Evolutionary conservation across 2,797 vertebrate species (phyloP), one percentile per base, ranked within the genome.

Genomic region (Rhadinocentrus ornatus): DNA sequence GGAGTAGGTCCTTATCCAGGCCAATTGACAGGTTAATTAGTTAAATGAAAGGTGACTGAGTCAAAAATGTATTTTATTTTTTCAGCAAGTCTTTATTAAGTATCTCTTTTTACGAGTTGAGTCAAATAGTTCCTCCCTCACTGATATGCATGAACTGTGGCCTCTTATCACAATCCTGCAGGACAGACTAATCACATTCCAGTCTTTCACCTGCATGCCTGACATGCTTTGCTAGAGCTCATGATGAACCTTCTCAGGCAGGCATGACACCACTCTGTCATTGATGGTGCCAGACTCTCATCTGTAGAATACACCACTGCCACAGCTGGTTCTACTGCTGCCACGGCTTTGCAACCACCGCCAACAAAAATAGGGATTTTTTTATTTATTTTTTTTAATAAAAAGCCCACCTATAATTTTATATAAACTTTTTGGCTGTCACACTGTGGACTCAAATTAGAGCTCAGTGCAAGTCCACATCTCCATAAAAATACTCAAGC

Each of bases 101-200:
- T 85, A 83, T 89, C 77, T 83, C 77, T 86, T 87, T 74, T 67
- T 66, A 15, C 74, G 78, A 86, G 78, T 82, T 61, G 76, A 88
- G 84, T 87, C 57, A 55, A 89, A 86, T 71, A 86, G 73, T 81
- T 73, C 55, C 66, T 37, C 78, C 67, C 53, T 72, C 50, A 56
- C 75, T 88, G 90, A 91, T 88, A 85, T 88, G 93, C 87, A 89
- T 89, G 88, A 93, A 93, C 92, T 90, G 86, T 86, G 89, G 92
- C 78, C 90, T 86, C 92, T 94, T 95, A 95, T 95, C 94, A 84
- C 90, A 82, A 80, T 84, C 86, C 89, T 85, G 93, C 94, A 95
- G 94, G 93, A 93, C 90, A 78, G 91, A 86, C 91, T 93, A 94
- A 94, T 95, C 93, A 93, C 91, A 90, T 91, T 91, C 86, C 90